These are phyloP conservation scores for Caenorhabditis zanzibari DNA, from an alignment of 2,888 invertebrate species.

Conservation along the genomic window DNA sequence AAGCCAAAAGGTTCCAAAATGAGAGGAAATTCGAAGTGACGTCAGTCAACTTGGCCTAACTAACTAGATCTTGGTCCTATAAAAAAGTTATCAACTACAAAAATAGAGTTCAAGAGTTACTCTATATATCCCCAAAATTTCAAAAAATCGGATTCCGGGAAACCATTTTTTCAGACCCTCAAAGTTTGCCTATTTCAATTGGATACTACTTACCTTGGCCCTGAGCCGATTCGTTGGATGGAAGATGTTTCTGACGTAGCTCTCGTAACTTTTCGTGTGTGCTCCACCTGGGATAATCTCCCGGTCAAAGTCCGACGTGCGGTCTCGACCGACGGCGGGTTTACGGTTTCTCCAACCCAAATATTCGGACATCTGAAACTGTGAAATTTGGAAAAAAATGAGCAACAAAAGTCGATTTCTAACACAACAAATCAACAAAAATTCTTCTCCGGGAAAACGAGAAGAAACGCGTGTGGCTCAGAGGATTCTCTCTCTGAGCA, in stretches of 20 bases:
- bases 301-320: constrained; percentile 66
- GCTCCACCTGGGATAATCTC: constrained; percentile 77
- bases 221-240: constrained; percentile 71
- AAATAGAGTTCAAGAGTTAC: no score
- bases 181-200: no score
- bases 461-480: constrained; percentile 1
- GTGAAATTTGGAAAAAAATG: background rate
- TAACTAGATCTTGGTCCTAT: no score
- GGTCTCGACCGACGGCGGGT: constrained; percentile 66
- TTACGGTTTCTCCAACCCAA: constrained; percentile 80
- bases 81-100: no score
- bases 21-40: no score
- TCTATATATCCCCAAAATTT: no score
- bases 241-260: constrained; percentile 79
- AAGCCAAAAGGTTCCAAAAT: no score
- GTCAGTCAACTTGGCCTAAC: no score
- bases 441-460: background rate
- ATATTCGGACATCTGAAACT: constrained; percentile 78
- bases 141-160: no score
- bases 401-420: background rate
- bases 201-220: constrained; percentile 36
- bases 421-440: constrained; percentile 43
- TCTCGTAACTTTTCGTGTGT: constrained; percentile 78
- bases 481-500: constrained; percentile 9
- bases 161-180: no score